Conservation (phyloP, 2,888 invertebrate genomes). For the Taphrorychus bicolor region DNA sequence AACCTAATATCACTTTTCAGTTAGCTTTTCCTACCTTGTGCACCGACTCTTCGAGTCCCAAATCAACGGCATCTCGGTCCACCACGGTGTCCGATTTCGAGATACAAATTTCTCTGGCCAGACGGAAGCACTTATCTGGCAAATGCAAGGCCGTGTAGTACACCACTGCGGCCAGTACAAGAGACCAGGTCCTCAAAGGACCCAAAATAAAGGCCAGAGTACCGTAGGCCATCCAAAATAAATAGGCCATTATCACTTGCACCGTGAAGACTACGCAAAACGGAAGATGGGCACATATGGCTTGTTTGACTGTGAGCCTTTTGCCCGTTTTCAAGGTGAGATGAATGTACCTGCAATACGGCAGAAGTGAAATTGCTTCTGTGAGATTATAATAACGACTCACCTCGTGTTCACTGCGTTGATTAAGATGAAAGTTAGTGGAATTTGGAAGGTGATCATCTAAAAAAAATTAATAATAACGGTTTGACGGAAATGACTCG, state of each 20-base stretch:
- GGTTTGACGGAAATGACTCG: too few species aligned
- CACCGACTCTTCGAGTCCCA: constrained; percentile 6
- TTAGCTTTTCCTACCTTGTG: constrained; percentile 33
- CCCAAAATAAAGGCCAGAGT: constrained; percentile 77
- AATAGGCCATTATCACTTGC: constrained; percentile 72
- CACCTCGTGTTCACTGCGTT: constrained; percentile 69
- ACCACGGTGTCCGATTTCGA: constrained; percentile 26
- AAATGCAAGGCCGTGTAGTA: constrained; percentile 72
- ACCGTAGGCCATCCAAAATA: constrained; percentile 84
- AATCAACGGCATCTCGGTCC: constrained; percentile 9
- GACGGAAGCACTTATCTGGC: constrained; percentile 66
- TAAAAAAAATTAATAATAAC: too few species aligned
- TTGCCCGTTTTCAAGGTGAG: constrained; percentile 51
- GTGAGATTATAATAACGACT: constrained; percentile 33
- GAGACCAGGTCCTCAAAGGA: constrained; percentile 82
- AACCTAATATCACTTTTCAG: constrained; percentile 4
- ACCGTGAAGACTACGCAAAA: constrained; percentile 66
- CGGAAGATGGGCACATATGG: constrained; percentile 58
- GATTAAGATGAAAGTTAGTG: constrained; percentile 74
- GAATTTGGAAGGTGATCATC: constrained; percentile 78
- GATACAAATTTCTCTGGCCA: constrained; percentile 36
- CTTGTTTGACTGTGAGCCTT: constrained; percentile 41
- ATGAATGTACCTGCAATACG: constrained; percentile 50
- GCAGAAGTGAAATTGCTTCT: neutral
- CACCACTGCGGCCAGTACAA: constrained; percentile 70